phyloP scores from a whole-genome alignment of 2,888 invertebrate species.

The Drosophila testacea region DNA sequence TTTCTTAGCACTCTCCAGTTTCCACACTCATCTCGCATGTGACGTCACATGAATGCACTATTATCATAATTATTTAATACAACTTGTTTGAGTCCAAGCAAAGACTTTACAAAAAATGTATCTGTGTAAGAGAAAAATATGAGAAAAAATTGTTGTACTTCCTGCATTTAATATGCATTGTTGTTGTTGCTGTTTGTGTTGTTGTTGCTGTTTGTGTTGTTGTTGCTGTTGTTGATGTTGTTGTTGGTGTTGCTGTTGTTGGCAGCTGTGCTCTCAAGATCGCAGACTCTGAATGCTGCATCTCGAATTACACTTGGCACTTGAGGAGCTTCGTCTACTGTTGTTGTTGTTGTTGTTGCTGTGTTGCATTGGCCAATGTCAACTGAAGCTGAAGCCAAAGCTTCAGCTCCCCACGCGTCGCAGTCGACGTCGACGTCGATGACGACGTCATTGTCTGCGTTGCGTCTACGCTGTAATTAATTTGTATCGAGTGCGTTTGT shows the following conservation, averaged over 20 bases:
- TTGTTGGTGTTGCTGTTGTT: constrained; percentile 27
- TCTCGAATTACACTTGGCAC: constrained; percentile 55
- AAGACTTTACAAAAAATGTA: constrained; percentile 17
- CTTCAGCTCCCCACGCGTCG: constrained; percentile 38
- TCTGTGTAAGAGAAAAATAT: background rate
- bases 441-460: constrained; percentile 45
- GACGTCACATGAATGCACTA: constrained; percentile 46
- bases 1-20: background rate
- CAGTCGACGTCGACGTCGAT: constrained; percentile 7
- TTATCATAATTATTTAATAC: constrained; percentile 68
- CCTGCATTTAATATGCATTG: constrained; percentile 43
- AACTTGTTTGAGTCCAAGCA: constrained; percentile 57
- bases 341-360: constrained; percentile 11
- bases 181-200: constrained; percentile 2
- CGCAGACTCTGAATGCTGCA: constrained; percentile 43
- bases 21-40: constrained; percentile 5
- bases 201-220: constrained; percentile 2
- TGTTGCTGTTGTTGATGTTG: no score
- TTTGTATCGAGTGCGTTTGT: constrained; percentile 62
- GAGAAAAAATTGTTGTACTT: constrained; percentile 35
- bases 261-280: constrained; percentile 50
- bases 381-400: constrained; percentile 20
- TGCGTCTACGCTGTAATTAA: constrained; percentile 68
- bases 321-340: constrained; percentile 48
- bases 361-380: constrained; percentile 44